Evolutionary conservation across 2,113 vertebrate species (phyloP).

Genomic region (Ictalurus punctatus): DNA sequence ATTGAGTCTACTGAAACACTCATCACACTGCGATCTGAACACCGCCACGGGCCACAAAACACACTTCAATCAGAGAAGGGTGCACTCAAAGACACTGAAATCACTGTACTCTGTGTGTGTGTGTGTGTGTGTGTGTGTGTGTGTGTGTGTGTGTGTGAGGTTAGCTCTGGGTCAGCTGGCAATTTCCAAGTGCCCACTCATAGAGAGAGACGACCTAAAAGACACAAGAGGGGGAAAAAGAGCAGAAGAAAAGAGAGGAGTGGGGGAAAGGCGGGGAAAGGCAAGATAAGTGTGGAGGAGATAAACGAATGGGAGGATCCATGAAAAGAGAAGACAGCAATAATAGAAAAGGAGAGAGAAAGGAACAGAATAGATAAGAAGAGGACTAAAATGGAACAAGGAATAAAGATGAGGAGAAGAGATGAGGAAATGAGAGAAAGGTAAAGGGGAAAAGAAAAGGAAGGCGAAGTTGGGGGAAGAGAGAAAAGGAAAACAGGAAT

Average conservation of each 20-base stretch:
- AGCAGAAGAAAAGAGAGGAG: no score
- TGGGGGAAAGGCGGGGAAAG: background rate
- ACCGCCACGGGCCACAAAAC: background rate
- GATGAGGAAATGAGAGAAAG: background rate
- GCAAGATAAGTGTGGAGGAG: background rate
- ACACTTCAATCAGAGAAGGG: constrained; percentile 2
- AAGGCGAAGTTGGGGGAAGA: no score
- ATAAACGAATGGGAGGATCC: background rate
- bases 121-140: constrained; percentile 26
- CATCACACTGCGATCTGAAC: background rate
- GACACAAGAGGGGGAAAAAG: no score
- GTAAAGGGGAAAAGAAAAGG: no score
- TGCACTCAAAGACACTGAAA: background rate
- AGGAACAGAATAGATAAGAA: no score
- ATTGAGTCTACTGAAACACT: background rate
- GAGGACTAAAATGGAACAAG: background rate
- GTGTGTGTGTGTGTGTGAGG: background rate
- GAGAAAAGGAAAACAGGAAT: no score
- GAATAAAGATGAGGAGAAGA: background rate
- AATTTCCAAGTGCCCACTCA: constrained; percentile 6
- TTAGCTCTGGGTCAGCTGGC: background rate
- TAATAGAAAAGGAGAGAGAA: background rate
- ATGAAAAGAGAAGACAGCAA: background rate
- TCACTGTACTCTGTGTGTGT: background rate
- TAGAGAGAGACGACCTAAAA: background rate